Conservation (phyloP, 2,797 vertebrate species). For the Allobates femoralis region DNA sequence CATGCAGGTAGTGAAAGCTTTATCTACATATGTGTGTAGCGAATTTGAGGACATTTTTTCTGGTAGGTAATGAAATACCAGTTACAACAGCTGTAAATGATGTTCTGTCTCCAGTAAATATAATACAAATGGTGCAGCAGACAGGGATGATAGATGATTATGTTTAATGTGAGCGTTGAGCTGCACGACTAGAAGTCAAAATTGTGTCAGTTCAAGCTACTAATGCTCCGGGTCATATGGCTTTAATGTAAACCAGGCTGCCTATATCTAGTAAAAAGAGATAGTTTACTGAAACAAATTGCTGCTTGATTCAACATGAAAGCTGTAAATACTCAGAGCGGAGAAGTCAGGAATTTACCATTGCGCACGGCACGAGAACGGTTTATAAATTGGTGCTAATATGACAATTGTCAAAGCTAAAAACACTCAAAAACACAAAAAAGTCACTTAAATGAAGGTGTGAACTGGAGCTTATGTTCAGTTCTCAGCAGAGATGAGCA, state of each 20-base stretch:
- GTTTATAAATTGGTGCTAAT: not conserved
- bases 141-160: constrained; percentile 55
- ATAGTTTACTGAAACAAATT: constrained; percentile 58
- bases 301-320: constrained; percentile 56
- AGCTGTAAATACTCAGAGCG: constrained; percentile 36
- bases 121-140: constrained; percentile 37
- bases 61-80: not conserved
- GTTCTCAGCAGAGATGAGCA: not conserved
- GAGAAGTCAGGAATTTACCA: not conserved
- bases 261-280: constrained; percentile 44
- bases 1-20: not conserved
- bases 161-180: constrained; percentile 48
- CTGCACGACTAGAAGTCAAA: constrained; percentile 54
- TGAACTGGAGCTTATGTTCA: not conserved
- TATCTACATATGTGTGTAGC: not conserved
- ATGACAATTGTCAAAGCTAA: not conserved
- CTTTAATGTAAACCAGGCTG: constrained; percentile 58
- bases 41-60: too few relatives aligned
- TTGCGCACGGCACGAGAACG: not conserved
- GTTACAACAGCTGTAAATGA: constrained; percentile 33
- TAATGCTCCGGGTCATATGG: constrained; percentile 58
- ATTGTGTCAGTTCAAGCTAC: constrained; percentile 58
- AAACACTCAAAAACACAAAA: not conserved
- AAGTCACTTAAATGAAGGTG: not conserved
- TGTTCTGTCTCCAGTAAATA: constrained; percentile 43